These are phyloP conservation scores for Amphipoea lucens DNA, from an alignment of 2,888 invertebrate genomes.

Conservation along the genomic window DNA sequence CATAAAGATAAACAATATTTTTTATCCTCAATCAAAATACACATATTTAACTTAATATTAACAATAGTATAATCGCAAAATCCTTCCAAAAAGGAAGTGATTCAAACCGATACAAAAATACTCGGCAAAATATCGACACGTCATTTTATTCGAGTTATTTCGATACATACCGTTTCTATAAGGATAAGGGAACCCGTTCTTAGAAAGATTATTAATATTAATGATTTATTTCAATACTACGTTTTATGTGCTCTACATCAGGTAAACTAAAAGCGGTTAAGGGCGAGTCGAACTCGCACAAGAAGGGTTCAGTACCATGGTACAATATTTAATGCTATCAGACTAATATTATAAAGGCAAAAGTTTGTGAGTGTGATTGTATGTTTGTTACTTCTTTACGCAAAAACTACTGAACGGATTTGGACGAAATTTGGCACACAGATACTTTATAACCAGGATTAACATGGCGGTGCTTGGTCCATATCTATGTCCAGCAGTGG, in stretches of 20 bases:
- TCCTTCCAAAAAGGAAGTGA: constrained; percentile 34
- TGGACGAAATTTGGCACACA: too few species aligned
- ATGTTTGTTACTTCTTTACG: too few species aligned
- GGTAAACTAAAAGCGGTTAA: not conserved
- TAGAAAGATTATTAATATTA: constrained; percentile 15
- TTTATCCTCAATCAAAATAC: constrained; percentile 1
- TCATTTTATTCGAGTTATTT: constrained; percentile 39
- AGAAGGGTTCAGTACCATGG: not conserved
- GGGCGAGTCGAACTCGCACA: not conserved
- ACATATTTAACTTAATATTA: not conserved
- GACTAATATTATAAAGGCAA: not conserved
- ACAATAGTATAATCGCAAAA: not conserved
- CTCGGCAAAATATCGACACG: constrained; percentile 24
- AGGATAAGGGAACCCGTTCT: constrained; percentile 18
- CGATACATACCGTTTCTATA: constrained; percentile 3
- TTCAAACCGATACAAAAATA: constrained; percentile 35
- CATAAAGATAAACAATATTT: not conserved
- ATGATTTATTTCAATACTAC: not conserved
- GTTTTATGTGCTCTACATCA: not conserved
- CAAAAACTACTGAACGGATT: too few species aligned
- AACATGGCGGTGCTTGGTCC: too few species aligned
- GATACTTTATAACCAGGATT: too few species aligned
- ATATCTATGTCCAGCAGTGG: too few species aligned
- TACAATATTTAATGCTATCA: not conserved
- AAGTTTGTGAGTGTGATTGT: too few species aligned